These are phyloP conservation scores for Phrynosoma blainvillii DNA, from an alignment of 2,113 vertebrate species.

Conservation along the genomic window DNA sequence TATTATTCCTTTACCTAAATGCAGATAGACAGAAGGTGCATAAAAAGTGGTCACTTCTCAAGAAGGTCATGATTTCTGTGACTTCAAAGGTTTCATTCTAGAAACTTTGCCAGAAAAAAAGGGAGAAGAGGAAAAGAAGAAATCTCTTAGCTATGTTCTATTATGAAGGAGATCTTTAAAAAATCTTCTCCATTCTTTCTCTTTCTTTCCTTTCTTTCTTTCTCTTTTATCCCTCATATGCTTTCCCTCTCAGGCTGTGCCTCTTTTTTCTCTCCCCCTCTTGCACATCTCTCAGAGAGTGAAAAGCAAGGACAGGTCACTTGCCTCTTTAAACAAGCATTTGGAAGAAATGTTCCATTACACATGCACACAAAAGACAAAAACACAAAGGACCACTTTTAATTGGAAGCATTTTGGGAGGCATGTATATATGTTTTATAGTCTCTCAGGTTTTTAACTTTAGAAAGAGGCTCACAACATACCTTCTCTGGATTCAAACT, in stretches of 20 bases:
- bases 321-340: conserved; percentile 69
- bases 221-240: background rate
- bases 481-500: conserved; percentile 60
- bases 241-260: conserved; percentile 30
- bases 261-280: conserved; percentile 49
- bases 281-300: conserved; percentile 43
- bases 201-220: background rate
- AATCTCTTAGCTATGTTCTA: conserved; percentile 23
- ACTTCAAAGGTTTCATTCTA: background rate
- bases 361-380: conserved; percentile 61
- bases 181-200: background rate
- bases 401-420: conserved; percentile 76
- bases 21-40: background rate
- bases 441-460: conserved; percentile 75
- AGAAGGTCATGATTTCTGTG: background rate
- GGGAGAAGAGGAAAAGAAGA: conserved; percentile 5
- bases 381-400: conserved; percentile 68
- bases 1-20: background rate
- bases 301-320: conserved; percentile 80
- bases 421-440: background rate
- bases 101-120: conserved; percentile 8
- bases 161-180: conserved; percentile 39
- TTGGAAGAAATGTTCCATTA: conserved; percentile 60
- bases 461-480: conserved; percentile 65
- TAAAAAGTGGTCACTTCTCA: background rate